These are phyloP conservation scores for Python bivittatus DNA, from an alignment of 2,113 vertebrate genomes.

Conservation along the genomic window DNA sequence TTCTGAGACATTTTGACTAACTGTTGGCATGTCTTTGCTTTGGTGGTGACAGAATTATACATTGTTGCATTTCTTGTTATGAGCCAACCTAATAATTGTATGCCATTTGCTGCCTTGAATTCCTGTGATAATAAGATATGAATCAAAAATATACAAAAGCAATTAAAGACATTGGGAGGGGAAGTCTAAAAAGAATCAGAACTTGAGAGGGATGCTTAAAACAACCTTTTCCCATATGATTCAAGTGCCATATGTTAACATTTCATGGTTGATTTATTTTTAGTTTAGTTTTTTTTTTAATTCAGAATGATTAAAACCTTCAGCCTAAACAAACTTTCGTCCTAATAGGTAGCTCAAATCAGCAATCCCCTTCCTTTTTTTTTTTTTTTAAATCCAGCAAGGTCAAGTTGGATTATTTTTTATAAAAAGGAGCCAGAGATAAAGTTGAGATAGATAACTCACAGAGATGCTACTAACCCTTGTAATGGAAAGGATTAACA, in stretches of 20 bases:
- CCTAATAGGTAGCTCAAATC: neutral
- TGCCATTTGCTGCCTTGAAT: neutral
- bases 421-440: neutral
- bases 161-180: neutral
- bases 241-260: neutral
- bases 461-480: neutral
- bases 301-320: neutral
- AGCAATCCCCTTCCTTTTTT: neutral
- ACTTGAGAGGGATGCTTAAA: neutral
- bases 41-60: neutral
- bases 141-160: neutral
- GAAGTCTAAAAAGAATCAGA: neutral
- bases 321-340: neutral
- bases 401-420: neutral
- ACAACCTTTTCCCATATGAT: neutral
- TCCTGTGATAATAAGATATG: neutral
- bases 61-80: neutral
- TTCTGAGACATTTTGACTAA: neutral
- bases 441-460: constrained; percentile 3
- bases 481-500: neutral
- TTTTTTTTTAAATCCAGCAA: neutral
- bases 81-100: neutral
- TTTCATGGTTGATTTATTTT: neutral
- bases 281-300: neutral
- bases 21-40: neutral